A percentile compares a stretch with the other conserved stretches of the same genome.
Evolutionary conservation across 2,888 invertebrate species (phyloP).

Genomic region (Macaria notata): DNA sequence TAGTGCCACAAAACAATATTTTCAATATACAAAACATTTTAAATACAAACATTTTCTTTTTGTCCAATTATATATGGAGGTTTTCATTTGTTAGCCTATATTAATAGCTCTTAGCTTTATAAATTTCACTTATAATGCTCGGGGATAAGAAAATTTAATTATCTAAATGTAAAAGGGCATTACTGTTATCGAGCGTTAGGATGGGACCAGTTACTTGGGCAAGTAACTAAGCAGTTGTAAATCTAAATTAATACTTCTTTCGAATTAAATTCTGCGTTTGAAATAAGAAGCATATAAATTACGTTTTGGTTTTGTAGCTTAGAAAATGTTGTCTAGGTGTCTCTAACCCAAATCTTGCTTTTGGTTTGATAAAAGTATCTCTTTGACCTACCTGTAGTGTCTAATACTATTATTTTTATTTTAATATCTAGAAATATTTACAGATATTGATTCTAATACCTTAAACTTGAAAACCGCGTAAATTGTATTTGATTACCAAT

Average conservation of each 20-base stretch:
- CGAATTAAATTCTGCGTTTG: slow-evolving; percentile 21
- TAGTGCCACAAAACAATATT: no score
- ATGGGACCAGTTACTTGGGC: slow-evolving; percentile 29
- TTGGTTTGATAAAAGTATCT: slow-evolving; percentile 15
- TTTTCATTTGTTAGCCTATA: slow-evolving; percentile 23
- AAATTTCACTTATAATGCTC: slow-evolving; percentile 23
- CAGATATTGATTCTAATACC: no score
- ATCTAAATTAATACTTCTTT: slow-evolving; percentile 29
- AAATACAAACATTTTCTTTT: neutral
- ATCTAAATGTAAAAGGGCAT: slow-evolving; percentile 29
- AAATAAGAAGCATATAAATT: slow-evolving; percentile 19
- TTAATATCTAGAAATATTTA: neutral
- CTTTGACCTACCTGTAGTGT: slow-evolving; percentile 4
- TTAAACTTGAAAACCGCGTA: no score
- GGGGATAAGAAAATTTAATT: slow-evolving; percentile 32
- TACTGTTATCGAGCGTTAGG: slow-evolving; percentile 27
- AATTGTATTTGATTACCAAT: no score
- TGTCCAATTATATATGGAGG: slow-evolving; percentile 2
- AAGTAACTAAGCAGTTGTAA: slow-evolving; percentile 29
- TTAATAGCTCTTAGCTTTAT: slow-evolving; percentile 21
- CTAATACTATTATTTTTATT: neutral
- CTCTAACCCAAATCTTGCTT: neutral
- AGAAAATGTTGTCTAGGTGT: slow-evolving; percentile 10
- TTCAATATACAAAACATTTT: no score
- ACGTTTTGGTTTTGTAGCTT: slow-evolving; percentile 11